Conservation (phyloP, 2,113 vertebrate species). For the Neolamprologus longior region DNA sequence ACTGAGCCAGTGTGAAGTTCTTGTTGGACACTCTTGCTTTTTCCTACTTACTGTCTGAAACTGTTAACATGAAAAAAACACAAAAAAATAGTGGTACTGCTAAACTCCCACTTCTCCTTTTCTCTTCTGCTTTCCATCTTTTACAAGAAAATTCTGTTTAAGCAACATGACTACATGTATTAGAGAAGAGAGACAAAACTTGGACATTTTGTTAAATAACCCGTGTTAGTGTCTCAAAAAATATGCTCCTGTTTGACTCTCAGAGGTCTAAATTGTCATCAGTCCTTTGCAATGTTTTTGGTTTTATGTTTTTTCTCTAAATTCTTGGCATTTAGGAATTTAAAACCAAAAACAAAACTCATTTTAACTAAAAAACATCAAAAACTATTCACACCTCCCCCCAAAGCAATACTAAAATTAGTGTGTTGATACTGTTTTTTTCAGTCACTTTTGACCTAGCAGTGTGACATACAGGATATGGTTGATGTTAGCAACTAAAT, state of each 20-base stretch:
- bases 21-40: neutral
- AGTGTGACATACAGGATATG: neutral
- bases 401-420: neutral
- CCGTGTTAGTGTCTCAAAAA: neutral
- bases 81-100: neutral
- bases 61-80: neutral
- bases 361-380: neutral
- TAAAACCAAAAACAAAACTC: neutral
- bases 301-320: neutral
- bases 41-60: neutral
- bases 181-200: neutral
- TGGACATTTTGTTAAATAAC: neutral
- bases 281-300: neutral
- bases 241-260: neutral
- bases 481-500: neutral
- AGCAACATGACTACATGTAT: neutral
- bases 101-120: neutral
- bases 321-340: neutral
- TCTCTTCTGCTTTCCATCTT: neutral
- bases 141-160: neutral
- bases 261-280: neutral
- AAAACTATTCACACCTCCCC: neutral
- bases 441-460: neutral
- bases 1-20: neutral
- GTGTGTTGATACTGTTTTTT: neutral